Conservation (phyloP, 2,113 vertebrate genomes). For the Paraplagusia blochii region DNA sequence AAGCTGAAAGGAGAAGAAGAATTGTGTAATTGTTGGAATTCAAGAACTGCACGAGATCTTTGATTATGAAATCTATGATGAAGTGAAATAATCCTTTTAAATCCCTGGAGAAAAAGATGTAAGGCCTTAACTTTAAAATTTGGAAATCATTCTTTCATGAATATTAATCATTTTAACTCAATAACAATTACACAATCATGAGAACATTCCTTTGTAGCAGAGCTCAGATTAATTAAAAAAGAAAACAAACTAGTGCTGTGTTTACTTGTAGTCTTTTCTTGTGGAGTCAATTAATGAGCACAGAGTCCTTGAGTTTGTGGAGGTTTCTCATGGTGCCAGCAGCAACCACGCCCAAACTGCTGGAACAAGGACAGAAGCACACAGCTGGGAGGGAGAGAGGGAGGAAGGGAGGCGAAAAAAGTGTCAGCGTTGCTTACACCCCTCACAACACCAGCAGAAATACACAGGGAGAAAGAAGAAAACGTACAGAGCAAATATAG, state of each 20-base stretch:
- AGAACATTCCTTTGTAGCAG: too few species aligned
- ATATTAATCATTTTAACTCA: too few species aligned
- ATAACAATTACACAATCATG: too few species aligned
- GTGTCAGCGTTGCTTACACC: slow-evolving; percentile 12
- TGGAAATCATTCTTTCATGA: too few species aligned
- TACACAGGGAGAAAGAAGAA: not conserved
- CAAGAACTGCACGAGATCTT: too few species aligned
- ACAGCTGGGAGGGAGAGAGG: slow-evolving; percentile 31
- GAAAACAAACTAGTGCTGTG: not conserved
- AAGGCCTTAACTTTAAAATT: too few species aligned
- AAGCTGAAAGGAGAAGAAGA: too few species aligned
- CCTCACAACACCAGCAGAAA: slow-evolving; percentile 11
- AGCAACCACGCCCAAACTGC: slow-evolving; percentile 55
- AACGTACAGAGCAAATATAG: not conserved
- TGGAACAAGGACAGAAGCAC: slow-evolving; percentile 48
- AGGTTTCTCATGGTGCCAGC: slow-evolving; percentile 48
- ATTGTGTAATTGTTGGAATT: too few species aligned
- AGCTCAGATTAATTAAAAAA: not conserved
- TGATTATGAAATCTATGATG: too few species aligned
- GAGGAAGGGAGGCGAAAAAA: not conserved
- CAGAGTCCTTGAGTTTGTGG: slow-evolving; percentile 23
- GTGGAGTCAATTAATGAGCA: slow-evolving; percentile 45
- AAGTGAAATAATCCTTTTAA: too few species aligned
- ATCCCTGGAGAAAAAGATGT: too few species aligned
- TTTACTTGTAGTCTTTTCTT: slow-evolving; percentile 10